Base-by-base conservation (phyloP, 1,140 invertebrate genomes). In the Bombus turneri region DNA sequence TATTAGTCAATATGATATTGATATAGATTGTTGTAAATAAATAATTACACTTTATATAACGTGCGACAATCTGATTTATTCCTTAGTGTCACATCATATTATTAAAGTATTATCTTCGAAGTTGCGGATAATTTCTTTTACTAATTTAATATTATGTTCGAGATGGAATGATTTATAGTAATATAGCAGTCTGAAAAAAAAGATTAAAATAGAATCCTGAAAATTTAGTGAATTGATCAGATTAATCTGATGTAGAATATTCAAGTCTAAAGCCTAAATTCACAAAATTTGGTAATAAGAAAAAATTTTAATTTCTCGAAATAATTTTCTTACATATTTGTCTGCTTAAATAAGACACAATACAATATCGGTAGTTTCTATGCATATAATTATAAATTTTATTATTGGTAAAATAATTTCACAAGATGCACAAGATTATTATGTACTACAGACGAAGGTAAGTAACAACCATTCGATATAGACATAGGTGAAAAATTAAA, bases 41-140 rank as follows among this genome's bases (percentile, higher is more conserved):
- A 83, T 78, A 31, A 83, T 78, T 77, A 81, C 69, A 81, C 69
- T 73, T 73, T 74, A 73, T 25, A 34, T 34, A 72, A 73, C 34
- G 69, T 62, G 28, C 28, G 41, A 83, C 47, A 57, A 57, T 59
- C 43, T 83, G 39, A 41, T 57, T 83, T 83, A 68, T 80, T 78
- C 39, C 66, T 59, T 53, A 18, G 15, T 37, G 13, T 59, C 37
- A 18, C 53, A 41, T 69, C 34, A 13, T 69, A 31, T 34, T 69
- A 69, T n/a, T 62, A n/a, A 68, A 31, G 43, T n/a, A 43, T 83
- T 1, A 8, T n/a, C 59, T 47, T 62, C 18, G n/a, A 53, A n/a
- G 10, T 53, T 72, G 31, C 25, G 28, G 43, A 64, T 43, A 8
- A 76, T 76, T 22, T 59, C 28, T 37, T 10, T 75, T 64, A n/a